These are phyloP conservation scores for Anthrax anthrax DNA, from an alignment of 2,888 invertebrate genomes.

Conservation along the genomic window DNA sequence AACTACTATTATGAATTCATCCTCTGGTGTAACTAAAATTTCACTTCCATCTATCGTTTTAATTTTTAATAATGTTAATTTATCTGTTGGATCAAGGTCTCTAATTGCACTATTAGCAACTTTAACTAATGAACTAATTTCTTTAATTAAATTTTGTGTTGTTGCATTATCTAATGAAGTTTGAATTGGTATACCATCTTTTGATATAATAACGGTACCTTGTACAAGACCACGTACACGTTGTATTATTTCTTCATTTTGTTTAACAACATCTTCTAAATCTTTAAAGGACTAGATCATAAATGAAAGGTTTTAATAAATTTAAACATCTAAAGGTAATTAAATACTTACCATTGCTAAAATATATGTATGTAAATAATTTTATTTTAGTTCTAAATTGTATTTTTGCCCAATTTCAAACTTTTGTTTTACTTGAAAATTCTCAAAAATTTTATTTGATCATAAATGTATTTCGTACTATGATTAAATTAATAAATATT, in stretches of 20 bases:
- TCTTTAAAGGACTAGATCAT: slow-evolving; percentile 3
- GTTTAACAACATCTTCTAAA: slow-evolving; percentile 21
- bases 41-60: slow-evolving; percentile 27
- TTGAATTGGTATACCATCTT: slow-evolving; percentile 19
- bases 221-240: slow-evolving; percentile 20
- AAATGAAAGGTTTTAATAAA: too few relatives aligned
- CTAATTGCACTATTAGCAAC: slow-evolving; percentile 19
- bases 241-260: slow-evolving; percentile 20
- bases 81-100: slow-evolving; percentile 26
- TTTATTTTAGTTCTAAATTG: too few relatives aligned
- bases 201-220: slow-evolving; percentile 23
- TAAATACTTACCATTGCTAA: too few relatives aligned
- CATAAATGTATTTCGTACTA: too few relatives aligned
- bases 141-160: slow-evolving; percentile 22
- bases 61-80: slow-evolving; percentile 25
- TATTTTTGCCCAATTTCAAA: too few relatives aligned
- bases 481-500: too few relatives aligned
- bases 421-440: too few relatives aligned
- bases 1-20: slow-evolving; percentile 21
- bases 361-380: too few relatives aligned
- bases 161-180: slow-evolving; percentile 26
- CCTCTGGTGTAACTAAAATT: slow-evolving; percentile 26
- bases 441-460: too few relatives aligned
- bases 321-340: too few relatives aligned
- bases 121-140: not conserved